phyloP scores from a whole-genome alignment of 2,888 invertebrate species.

The Listrodromus nycthemerus region DNA sequence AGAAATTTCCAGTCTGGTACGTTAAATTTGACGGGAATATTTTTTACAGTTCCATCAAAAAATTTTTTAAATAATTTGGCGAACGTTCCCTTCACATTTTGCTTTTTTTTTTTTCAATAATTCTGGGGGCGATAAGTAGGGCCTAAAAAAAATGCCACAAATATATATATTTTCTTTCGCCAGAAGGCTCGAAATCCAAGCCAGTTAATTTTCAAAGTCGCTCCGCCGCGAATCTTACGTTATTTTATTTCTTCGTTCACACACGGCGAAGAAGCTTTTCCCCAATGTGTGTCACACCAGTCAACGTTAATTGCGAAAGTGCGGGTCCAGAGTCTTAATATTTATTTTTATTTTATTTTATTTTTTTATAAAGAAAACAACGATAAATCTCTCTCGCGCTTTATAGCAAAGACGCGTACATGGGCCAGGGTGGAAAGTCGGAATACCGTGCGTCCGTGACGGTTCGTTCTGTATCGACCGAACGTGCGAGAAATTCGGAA shows the following conservation, averaged over 20 bases:
- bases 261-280: neutral
- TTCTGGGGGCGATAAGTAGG: too few species aligned
- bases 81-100: neutral
- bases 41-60: too few species aligned
- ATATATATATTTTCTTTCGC: neutral
- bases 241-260: neutral
- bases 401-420: constrained; percentile 25
- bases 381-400: constrained; percentile 19
- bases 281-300: neutral
- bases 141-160: neutral
- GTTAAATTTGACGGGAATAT: too few species aligned
- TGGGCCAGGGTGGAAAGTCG: constrained; percentile 42
- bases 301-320: neutral
- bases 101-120: neutral
- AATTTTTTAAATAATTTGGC: neutral
- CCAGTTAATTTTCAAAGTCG: neutral
- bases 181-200: neutral
- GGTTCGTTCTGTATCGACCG: constrained; percentile 69
- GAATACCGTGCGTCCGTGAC: constrained; percentile 43
- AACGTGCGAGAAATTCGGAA: constrained; percentile 76
- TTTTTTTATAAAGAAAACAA: constrained; percentile 17
- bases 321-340: constrained; percentile 54
- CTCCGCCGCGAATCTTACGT: neutral
- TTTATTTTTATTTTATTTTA: constrained; percentile 27
- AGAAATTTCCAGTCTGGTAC: too few species aligned